Evolutionary conservation across 2,888 invertebrate genomes (phyloP), one percentile per base, ranked within the genome.

Genomic region (Tyria jacobaeae): DNA sequence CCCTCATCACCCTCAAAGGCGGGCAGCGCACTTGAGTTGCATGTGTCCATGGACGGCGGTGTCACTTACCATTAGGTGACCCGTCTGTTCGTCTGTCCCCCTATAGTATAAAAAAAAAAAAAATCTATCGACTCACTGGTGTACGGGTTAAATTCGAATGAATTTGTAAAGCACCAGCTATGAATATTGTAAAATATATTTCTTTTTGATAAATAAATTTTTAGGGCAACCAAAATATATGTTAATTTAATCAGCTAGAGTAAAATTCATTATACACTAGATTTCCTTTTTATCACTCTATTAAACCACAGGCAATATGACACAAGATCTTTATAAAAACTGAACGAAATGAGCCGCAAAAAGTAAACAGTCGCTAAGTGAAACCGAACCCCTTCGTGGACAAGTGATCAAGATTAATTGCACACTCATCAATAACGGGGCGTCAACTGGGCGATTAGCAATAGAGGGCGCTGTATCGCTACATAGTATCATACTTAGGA

Each of bases 371-470:
- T 35, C 56, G 57, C 47, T 79, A 76, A 79, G 77, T 78, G 75
- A 76, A 76, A 78, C 67, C 21, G 50, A 52, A 76, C 74, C 79
- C 71, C 50, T 79, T 74, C 50, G 49, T 53, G 58, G 74, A 70
- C 75, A 71, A 75, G 78, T 75, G 75, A 75, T 75, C 75, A 72
- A 72, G 75, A 75, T 75, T 78, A 75, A 75, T 75, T 75, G 76
- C 76, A 7, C 12, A 7, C 78, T 78, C 75, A 78, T 75, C 78
- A 75, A 75, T 75, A 75, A 75, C 76, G 52, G 63, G 41, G 69
- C 67, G 75, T 78, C 75, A 78, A 70, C 62, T 48, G 37, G 57
- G 44, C 72, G 69, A 75, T 75, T 78, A 78, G 64, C 57, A 48
- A 62, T 78, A 79, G 73, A 78, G 72, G 69, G 72, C 66, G 67